These are phyloP conservation scores for Gymnobelideus leadbeateri DNA, from an alignment of 2,113 vertebrate species.

Conservation along the genomic window DNA sequence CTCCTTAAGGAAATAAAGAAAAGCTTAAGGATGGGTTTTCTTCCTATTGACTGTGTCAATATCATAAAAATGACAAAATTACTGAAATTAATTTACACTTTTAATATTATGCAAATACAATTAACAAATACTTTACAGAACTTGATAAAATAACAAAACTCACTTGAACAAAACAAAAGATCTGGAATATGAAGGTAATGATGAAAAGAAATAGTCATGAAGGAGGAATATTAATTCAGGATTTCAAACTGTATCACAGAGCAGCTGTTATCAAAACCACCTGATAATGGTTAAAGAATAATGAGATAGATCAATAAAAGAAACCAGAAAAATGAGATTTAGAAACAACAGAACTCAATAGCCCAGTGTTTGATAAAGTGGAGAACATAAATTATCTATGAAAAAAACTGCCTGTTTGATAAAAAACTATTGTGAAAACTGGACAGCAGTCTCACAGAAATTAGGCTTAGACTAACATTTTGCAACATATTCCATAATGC, in stretches of 20 bases:
- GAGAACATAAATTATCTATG: not conserved
- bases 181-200: not conserved
- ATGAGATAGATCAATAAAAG: not conserved
- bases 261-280: not conserved
- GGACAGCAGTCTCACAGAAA: not conserved
- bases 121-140: not conserved
- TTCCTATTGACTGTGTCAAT: not conserved
- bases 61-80: not conserved
- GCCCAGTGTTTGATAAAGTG: not conserved
- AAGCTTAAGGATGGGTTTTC: not conserved
- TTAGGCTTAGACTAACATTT: not conserved
- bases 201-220: not conserved
- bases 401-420: not conserved
- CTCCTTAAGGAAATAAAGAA: not conserved
- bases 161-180: not conserved
- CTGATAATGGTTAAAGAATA: not conserved
- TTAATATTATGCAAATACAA: not conserved
- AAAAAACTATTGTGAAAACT: not conserved
- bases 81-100: not conserved
- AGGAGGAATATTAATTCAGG: not conserved
- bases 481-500: not conserved
- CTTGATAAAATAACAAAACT: not conserved
- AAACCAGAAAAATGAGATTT: not conserved
- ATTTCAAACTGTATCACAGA: not conserved
- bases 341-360: not conserved